phyloP scores from a whole-genome alignment of 2,888 invertebrate genomes.

The Lasioglossum pauxillum region DNA sequence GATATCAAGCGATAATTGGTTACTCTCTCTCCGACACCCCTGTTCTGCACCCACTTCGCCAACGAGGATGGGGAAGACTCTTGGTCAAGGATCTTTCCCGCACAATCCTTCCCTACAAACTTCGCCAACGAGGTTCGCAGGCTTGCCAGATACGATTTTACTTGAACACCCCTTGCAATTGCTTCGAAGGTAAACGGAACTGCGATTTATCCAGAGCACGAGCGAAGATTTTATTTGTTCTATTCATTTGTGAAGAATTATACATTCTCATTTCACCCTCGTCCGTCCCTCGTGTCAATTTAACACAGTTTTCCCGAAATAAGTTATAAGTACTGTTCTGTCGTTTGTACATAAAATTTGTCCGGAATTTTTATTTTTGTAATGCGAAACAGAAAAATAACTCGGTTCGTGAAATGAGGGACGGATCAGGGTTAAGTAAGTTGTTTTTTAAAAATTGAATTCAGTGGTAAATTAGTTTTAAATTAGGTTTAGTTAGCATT shows the following conservation, averaged over 20 bases:
- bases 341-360: too few species aligned
- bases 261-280: neutral
- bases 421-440: too few species aligned
- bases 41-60: constrained; percentile 24
- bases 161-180: neutral
- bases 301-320: too few species aligned
- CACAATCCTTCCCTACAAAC: neutral
- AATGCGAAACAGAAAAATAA: too few species aligned
- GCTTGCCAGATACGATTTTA: neutral
- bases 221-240: neutral
- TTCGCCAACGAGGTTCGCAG: neutral
- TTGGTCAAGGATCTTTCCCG: constrained; percentile 28
- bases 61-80: constrained; percentile 22
- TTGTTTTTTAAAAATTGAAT: too few species aligned
- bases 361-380: too few species aligned
- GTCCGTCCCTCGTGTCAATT: too few species aligned
- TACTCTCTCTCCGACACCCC: constrained; percentile 48
- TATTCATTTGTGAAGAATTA: neutral
- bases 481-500: too few species aligned
- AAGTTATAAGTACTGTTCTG: too few species aligned
- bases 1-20: constrained; percentile 70
- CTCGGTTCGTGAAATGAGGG: too few species aligned
- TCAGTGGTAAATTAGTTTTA: neutral
- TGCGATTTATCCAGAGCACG: neutral
- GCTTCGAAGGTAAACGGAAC: neutral